A percentile compares a stretch with the other conserved stretches of the same genome.
phyloP scores from a whole-genome alignment of 2,888 invertebrate species.

The Andrena praecox region DNA sequence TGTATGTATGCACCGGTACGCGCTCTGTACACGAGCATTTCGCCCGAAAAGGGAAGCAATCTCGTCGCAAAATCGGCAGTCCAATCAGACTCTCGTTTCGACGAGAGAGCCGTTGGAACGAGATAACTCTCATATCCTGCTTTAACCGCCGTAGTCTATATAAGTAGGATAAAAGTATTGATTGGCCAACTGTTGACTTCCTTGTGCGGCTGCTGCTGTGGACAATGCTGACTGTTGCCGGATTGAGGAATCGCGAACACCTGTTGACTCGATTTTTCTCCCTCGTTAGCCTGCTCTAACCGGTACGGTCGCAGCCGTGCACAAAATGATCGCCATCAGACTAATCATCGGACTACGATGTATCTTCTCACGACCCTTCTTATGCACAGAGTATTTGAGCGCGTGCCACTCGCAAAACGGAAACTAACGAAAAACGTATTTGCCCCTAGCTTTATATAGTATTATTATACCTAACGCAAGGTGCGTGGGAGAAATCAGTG shows the following conservation, averaged over 20 bases:
- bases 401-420: neutral
- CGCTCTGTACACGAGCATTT: constrained; percentile 66
- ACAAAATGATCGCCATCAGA: constrained; percentile 16
- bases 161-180: constrained; percentile 67
- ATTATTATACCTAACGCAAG: too few relatives aligned
- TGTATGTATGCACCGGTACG: constrained; percentile 42
- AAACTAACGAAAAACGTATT: constrained; percentile 12
- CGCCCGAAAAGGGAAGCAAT: constrained; percentile 70
- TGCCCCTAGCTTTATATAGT: constrained; percentile 16
- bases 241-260: too few relatives aligned
- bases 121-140: constrained; percentile 72
- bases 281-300: neutral
- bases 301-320: constrained; percentile 49
- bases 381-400: neutral
- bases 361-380: too few relatives aligned
- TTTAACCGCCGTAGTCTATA: constrained; percentile 68
- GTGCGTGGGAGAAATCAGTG: neutral
- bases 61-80: constrained; percentile 49
- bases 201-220: constrained; percentile 21
- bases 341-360: neutral
- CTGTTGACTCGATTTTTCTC: neutral
- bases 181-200: constrained; percentile 1
- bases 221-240: too few relatives aligned
- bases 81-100: constrained; percentile 43
- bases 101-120: constrained; percentile 49